phyloP scores from a whole-genome alignment of 2,888 invertebrate genomes.

The Arctia plantaginis region DNA sequence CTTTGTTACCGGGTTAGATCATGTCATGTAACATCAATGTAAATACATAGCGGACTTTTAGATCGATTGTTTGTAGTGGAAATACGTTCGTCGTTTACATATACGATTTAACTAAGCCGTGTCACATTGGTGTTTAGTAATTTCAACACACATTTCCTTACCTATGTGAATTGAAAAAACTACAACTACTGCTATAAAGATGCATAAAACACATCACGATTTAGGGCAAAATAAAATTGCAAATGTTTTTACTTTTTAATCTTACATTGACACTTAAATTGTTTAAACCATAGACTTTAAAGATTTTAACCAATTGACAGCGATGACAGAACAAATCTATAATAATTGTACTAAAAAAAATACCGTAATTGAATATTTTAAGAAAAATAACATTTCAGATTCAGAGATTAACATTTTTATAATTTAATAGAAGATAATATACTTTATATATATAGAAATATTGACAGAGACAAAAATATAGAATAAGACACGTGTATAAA shows the following conservation, averaged over 20 bases:
- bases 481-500: background rate
- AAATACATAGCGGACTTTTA: constrained; percentile 33
- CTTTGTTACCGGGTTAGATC: constrained; percentile 49
- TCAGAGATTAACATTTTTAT: background rate
- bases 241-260: too few species aligned
- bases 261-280: too few species aligned
- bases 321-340: too few species aligned
- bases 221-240: too few species aligned
- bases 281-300: too few species aligned
- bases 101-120: background rate
- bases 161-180: background rate
- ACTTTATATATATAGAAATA: background rate
- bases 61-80: constrained; percentile 30
- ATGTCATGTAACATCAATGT: constrained; percentile 36
- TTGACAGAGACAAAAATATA: background rate
- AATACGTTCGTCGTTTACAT: constrained; percentile 21
- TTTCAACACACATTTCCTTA: background rate
- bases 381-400: background rate
- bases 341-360: too few species aligned
- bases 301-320: too few species aligned
- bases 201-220: background rate
- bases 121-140: background rate
- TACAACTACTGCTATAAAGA: background rate
- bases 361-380: too few species aligned
- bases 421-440: background rate